Evolutionary conservation across 2,888 invertebrate genomes (phyloP), one percentile per base, ranked within the genome.

Genomic region (Achlya flavicornis): DNA sequence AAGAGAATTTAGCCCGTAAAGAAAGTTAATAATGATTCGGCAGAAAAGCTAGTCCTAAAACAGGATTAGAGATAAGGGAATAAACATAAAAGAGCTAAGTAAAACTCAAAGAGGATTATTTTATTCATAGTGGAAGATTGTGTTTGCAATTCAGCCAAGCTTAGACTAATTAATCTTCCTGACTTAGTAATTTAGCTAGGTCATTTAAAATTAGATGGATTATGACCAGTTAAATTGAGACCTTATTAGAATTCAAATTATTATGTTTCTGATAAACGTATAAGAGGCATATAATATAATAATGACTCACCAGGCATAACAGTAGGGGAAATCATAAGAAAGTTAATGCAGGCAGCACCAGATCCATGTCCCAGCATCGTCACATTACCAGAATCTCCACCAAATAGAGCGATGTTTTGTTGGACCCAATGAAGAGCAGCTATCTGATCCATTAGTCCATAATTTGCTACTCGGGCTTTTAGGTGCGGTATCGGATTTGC

Each of bases 341-440:
- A 97, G 90, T 99, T 98, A 74, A 99, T 99, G 84, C 99, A 97
- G 0, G 99, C 98, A 0, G 99, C 99, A 0, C 99, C 99, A 1
- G 98, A 98, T 0, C 99, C 99, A 83, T 99, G 99, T 0, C 99
- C 99, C 70, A 98, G 96, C 83, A 99, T 95, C 0, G 99, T 99
- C n/a, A 99, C 98, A 77, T 97, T 97, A 63, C 96, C 96, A 0
- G 98, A 96, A 88, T 99, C 99, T 0, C 99, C 99, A 7, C 98
- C 98, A 81, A 99, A 99, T 63, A 97, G 95, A 1, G 96, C 97
- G 66, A 99, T 98, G 88, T 99, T 99, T 86, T 98, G 98, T 84
- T 98, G 98, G 48, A 99, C 96, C 99, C 99, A 99, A 80, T 99
- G 98, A 46, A 99, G 93, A 0, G 99, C 99, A 0, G 98, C 99